Evolutionary conservation across 1,140 invertebrate genomes (phyloP).

Genomic region (Drosophila santomea): DNA sequence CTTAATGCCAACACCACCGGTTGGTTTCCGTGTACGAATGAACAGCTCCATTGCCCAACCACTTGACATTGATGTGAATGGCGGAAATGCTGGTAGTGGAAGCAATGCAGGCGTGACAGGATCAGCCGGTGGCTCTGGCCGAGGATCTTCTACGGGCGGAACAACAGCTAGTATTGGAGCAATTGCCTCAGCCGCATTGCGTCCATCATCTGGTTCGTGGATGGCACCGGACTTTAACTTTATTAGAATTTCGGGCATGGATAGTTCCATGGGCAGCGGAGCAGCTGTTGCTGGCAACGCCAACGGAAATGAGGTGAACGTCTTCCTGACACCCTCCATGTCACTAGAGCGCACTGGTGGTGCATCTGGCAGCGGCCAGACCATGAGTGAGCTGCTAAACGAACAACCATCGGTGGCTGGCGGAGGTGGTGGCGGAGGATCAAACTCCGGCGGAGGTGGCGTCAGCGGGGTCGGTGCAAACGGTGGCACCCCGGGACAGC

Average conservation of each 20-base stretch:
- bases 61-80: slow-evolving; percentile 69
- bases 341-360: slow-evolving; percentile 35
- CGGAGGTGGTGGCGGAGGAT: background rate
- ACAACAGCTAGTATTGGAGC: slow-evolving; percentile 15
- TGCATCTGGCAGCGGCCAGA: slow-evolving; percentile 42
- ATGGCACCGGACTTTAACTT: slow-evolving; percentile 68
- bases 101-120: background rate
- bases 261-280: slow-evolving; percentile 2
- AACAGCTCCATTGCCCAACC: slow-evolving; percentile 67
- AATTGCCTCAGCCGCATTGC: slow-evolving; percentile 31
- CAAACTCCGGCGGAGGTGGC: background rate
- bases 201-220: slow-evolving; percentile 65
- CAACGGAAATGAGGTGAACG: slow-evolving; percentile 35
- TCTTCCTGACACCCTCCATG: slow-evolving; percentile 50
- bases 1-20: slow-evolving; percentile 53
- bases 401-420: slow-evolving; percentile 45
- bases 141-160: slow-evolving; percentile 9
- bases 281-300: background rate
- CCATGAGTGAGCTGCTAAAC: slow-evolving; percentile 61
- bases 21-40: slow-evolving; percentile 60
- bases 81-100: slow-evolving; percentile 11
- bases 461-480: slow-evolving; percentile 1
- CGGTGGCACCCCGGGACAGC: slow-evolving; percentile 25
- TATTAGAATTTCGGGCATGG: slow-evolving; percentile 14
- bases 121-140: background rate